These are phyloP conservation scores for Mesembrinibis cayennensis DNA, from an alignment of 2,113 vertebrate species.

Conservation along the genomic window DNA sequence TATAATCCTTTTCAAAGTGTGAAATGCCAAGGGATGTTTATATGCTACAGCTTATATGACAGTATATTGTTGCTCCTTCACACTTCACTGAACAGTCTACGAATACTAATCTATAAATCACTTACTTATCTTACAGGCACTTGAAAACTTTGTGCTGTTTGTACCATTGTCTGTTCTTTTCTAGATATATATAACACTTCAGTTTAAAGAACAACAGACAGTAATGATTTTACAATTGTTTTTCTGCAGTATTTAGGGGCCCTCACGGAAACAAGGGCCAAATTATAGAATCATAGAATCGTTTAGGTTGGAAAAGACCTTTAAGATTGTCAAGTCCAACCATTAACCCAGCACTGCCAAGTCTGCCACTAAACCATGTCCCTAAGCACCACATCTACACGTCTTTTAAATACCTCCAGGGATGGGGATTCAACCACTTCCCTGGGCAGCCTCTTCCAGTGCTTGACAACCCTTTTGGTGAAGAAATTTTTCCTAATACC, in stretches of 20 bases:
- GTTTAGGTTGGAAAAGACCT: too few relatives aligned
- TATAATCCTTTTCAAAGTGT: slow-evolving; percentile 62
- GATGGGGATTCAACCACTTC: too few relatives aligned
- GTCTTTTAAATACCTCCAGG: too few relatives aligned
- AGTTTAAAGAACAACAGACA: background rate
- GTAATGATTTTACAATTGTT: background rate
- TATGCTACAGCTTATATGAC: slow-evolving; percentile 38
- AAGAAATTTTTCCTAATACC: too few relatives aligned
- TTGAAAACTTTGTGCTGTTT: background rate
- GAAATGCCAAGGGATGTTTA: slow-evolving; percentile 63
- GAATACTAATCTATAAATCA: slow-evolving; percentile 46
- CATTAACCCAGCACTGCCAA: too few relatives aligned
- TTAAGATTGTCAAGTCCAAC: too few relatives aligned
- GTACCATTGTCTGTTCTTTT: background rate
- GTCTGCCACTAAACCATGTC: too few relatives aligned
- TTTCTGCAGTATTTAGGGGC: background rate
- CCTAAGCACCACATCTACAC: too few relatives aligned
- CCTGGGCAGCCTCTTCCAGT: too few relatives aligned
- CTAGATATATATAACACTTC: background rate
- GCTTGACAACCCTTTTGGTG: too few relatives aligned
- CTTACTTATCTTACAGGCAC: background rate
- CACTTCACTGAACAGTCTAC: slow-evolving; percentile 14
- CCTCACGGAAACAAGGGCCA: background rate
- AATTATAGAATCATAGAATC: background rate
- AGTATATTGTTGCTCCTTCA: slow-evolving; percentile 43